Evolutionary conservation across 2,888 invertebrate species (phyloP), one percentile per base, ranked within the genome.

Genomic region (Lepidochrysops patricia): DNA sequence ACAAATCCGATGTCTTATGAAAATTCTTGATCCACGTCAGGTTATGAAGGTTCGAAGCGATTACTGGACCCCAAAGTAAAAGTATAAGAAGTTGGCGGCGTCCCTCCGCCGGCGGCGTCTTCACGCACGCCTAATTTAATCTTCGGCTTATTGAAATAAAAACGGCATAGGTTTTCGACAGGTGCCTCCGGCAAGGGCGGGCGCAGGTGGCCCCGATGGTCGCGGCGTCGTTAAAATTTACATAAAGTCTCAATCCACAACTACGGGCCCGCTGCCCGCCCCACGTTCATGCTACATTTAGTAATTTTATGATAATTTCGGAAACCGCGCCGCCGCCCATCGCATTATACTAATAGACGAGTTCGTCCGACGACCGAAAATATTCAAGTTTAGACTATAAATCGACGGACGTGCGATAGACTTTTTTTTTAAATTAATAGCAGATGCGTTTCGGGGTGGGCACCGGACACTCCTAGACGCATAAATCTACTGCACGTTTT

Each of bases 241-340:
- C 89, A 89, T 89, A 89, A 89, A 88, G 89, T 89, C 89, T 89
- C 88, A 88, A 89, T 89, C 88, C 88, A 81, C 84, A 76, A 75
- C 82, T 82, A 72, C 82, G 80, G 75, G 79, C 75, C 74, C 77
- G 77, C 82, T 83, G 84, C 79, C 87, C 86, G 80, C 88, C 87
- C 88, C 81, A 82, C 86, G 82, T 85, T 87, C 82, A 89, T 88
- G 89, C 89, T 88, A 89, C 89, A 89, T 89, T 89, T 89, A 89
- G 89, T 89, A 89, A 89, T 89, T 89, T 89, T 89, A 89, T 89
- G 89, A 89, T 89, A 89, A 89, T 89, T 89, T 84, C 80, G 82
- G 83, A 87, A 88, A 88, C 88, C 79, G 82, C 83, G 81, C 87
- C 82, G 78, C 88, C 87, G 85, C 89, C 89, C 89, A 87, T 88